phyloP scores from a whole-genome alignment of 2,797 vertebrate genomes.

The Champsocephalus esox region DNA sequence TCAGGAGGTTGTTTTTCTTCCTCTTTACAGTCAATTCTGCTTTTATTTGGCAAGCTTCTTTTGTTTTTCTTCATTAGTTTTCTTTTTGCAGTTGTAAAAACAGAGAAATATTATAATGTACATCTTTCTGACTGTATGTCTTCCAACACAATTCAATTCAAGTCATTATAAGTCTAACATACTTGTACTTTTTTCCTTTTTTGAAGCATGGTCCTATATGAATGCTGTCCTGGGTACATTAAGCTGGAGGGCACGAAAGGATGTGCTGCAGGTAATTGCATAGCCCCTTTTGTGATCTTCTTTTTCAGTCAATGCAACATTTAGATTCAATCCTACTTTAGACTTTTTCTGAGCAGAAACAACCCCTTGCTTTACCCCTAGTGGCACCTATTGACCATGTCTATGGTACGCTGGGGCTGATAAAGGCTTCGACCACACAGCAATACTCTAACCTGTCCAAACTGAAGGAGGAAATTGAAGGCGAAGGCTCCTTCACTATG shows the following conservation, averaged over 20 bases:
- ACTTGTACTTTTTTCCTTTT: constrained; percentile 4
- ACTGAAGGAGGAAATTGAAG: constrained; percentile 91
- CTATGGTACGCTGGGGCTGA: constrained; percentile 91
- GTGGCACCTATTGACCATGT: constrained; percentile 95
- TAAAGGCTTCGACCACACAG: constrained; percentile 89
- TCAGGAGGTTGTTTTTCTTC: constrained; percentile 19
- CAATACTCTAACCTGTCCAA: constrained; percentile 88
- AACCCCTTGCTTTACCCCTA: constrained; percentile 59
- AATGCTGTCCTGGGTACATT: constrained; percentile 98
- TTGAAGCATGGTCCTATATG: constrained; percentile 89
- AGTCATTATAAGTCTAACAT: neutral
- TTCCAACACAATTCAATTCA: neutral
- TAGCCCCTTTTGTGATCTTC: neutral
- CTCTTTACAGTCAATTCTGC: constrained; percentile 1
- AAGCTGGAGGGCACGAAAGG: constrained; percentile 89
- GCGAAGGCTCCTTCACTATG: constrained; percentile 91
- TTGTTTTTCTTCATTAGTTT: constrained; percentile 8
- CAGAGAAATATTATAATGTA: neutral
- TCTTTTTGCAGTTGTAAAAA: constrained; percentile 11
- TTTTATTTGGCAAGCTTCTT: constrained; percentile 7
- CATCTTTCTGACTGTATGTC: neutral
- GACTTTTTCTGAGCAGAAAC: neutral
- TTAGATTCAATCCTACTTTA: neutral
- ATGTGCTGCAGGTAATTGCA: constrained; percentile 92
- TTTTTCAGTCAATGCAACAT: neutral